Conservation (phyloP, 2,888 invertebrate genomes). For the Bombylius discolor region DNA sequence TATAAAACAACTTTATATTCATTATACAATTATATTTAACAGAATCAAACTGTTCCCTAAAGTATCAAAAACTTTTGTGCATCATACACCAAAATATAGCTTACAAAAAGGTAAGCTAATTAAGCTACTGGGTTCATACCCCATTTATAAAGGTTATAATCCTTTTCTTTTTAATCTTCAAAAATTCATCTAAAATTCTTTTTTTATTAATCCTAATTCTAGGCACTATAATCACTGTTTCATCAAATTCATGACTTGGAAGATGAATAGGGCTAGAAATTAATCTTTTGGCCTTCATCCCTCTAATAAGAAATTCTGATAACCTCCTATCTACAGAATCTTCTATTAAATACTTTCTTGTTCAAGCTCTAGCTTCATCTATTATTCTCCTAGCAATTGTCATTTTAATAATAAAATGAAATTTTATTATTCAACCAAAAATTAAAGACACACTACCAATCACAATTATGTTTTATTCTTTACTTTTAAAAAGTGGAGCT, state of each 20-base stretch:
- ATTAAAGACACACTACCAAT: constrained; percentile 22
- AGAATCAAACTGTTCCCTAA: constrained; percentile 48
- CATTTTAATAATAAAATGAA: constrained; percentile 23
- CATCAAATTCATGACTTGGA: constrained; percentile 36
- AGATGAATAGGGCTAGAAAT: constrained; percentile 51
- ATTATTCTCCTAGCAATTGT: constrained; percentile 40
- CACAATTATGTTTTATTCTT: constrained; percentile 33
- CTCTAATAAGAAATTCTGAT: constrained; percentile 40
- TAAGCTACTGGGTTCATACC: constrained; percentile 40
- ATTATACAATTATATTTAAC: constrained; percentile 36
- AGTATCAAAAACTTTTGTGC: constrained; percentile 50
- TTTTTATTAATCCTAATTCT: constrained; percentile 40
- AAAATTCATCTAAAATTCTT: constrained; percentile 39
- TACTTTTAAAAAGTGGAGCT: constrained; percentile 44
- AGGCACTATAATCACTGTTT: constrained; percentile 40
- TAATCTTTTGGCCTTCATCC: constrained; percentile 48
- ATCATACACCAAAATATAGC: constrained; percentile 48
- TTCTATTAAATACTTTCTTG: constrained; percentile 48
- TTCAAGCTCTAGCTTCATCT: constrained; percentile 45
- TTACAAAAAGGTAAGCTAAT: constrained; percentile 42
- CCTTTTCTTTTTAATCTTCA: constrained; percentile 43
- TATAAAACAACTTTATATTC: constrained; percentile 27
- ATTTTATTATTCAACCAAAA: constrained; percentile 25
- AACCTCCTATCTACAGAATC: constrained; percentile 42
- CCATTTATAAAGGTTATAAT: constrained; percentile 36